A percentile compares a stretch with the other conserved stretches of the same genome.
phyloP scores from a whole-genome alignment of 2,797 vertebrate species.

The Danio tinwini region DNA sequence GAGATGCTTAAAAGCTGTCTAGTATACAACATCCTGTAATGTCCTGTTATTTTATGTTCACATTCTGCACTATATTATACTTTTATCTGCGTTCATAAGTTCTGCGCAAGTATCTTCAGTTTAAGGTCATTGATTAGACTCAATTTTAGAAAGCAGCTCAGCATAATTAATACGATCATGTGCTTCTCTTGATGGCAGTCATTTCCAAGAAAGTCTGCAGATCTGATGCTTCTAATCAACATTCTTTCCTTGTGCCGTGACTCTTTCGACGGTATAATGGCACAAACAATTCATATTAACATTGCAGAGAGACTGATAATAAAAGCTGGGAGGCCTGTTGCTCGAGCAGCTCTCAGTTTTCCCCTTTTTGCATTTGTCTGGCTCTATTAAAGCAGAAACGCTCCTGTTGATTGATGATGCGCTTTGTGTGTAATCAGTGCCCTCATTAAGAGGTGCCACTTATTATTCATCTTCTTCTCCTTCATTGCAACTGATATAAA shows the following conservation, averaged over 20 bases:
- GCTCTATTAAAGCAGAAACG: constrained; percentile 45
- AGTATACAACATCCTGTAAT: neutral
- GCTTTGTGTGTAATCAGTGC: constrained; percentile 60
- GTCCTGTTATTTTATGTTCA: neutral
- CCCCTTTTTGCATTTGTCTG: constrained; percentile 44
- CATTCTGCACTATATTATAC: neutral
- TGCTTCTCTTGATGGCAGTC: constrained; percentile 15
- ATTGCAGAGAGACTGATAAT: constrained; percentile 44
- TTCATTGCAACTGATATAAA: constrained; percentile 45
- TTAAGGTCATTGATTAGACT: constrained; percentile 23
- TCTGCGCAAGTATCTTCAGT: constrained; percentile 2
- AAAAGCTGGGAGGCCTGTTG: constrained; percentile 18
- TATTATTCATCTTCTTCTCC: constrained; percentile 57
- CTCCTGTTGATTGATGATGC: constrained; percentile 61
- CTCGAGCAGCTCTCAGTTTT: constrained; percentile 38
- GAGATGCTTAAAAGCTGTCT: too few species aligned
- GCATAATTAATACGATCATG: constrained; percentile 18
- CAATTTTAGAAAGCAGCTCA: neutral
- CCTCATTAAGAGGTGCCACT: constrained; percentile 61
- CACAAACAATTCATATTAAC: constrained; percentile 50
- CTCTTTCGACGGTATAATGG: constrained; percentile 45
- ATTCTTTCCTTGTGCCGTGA: constrained; percentile 24
- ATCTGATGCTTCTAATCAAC: constrained; percentile 41
- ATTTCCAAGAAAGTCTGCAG: constrained; percentile 18
- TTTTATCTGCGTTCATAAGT: neutral